phyloP scores from a whole-genome alignment of 2,113 vertebrate genomes.

The Cephalopholis sonnerati region DNA sequence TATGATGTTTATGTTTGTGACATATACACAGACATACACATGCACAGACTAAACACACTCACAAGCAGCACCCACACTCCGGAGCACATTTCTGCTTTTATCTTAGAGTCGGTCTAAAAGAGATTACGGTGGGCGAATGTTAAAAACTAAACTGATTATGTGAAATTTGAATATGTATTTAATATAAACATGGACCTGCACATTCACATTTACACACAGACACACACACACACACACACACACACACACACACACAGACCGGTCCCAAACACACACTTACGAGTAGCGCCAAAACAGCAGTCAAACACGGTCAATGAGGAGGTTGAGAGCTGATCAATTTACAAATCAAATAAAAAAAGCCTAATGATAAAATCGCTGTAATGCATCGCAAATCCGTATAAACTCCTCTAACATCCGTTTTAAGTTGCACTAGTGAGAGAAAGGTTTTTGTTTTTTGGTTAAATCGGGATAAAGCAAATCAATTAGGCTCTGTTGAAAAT shows the following conservation, averaged over 20 bases:
- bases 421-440: slow-evolving; percentile 7
- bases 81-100: slow-evolving; percentile 38
- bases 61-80: slow-evolving; percentile 7
- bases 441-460: slow-evolving; percentile 34
- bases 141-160: slow-evolving; percentile 41
- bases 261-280: slow-evolving; percentile 29
- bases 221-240: slow-evolving; percentile 34
- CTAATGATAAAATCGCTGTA: slow-evolving; percentile 30
- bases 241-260: background rate
- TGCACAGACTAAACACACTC: slow-evolving; percentile 9
- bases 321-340: slow-evolving; percentile 54
- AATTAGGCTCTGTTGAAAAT: slow-evolving; percentile 67
- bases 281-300: slow-evolving; percentile 14
- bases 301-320: slow-evolving; percentile 34
- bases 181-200: slow-evolving; percentile 35
- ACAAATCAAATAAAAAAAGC: slow-evolving; percentile 41
- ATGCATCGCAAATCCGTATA: slow-evolving; percentile 25
- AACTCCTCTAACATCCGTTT: slow-evolving; percentile 27
- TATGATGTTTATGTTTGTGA: slow-evolving; percentile 63
- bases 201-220: slow-evolving; percentile 22
- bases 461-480: slow-evolving; percentile 71
- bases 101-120: slow-evolving; percentile 25
- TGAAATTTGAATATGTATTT: slow-evolving; percentile 51
- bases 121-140: slow-evolving; percentile 32
- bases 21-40: slow-evolving; percentile 21